Evolutionary conservation across 2,888 invertebrate genomes (phyloP).

Genomic region (Glaucopsyche alexis): DNA sequence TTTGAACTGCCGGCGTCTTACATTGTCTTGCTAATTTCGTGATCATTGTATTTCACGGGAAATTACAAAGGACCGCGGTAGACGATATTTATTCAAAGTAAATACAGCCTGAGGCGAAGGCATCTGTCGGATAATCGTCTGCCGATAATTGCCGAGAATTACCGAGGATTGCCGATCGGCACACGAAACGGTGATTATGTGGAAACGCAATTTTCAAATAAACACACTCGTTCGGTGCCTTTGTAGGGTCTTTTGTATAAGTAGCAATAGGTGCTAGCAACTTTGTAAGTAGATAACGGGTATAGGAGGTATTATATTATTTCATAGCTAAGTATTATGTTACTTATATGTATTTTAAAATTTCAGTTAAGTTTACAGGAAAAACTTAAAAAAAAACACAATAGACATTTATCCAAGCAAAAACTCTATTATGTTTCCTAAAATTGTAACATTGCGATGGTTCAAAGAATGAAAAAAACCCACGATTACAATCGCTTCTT

Average conservation of each 20-base stretch:
- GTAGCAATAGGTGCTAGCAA: not conserved
- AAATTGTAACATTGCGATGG: too few species aligned
- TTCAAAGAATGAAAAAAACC: too few species aligned
- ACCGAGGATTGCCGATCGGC: slow-evolving; percentile 41
- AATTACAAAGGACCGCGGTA: not conserved
- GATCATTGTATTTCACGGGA: not conserved
- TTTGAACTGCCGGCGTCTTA: too few species aligned
- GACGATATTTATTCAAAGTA: slow-evolving; percentile 40
- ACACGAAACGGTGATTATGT: slow-evolving; percentile 39
- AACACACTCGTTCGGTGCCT: slow-evolving; percentile 8
- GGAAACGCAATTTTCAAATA: slow-evolving; percentile 18
- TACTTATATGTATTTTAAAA: too few species aligned
- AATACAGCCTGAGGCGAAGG: slow-evolving; percentile 46
- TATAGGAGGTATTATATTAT: not conserved
- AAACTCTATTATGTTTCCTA: too few species aligned
- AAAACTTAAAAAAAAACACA: too few species aligned
- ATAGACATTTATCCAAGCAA: too few species aligned
- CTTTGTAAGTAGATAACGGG: not conserved
- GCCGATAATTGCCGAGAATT: slow-evolving; percentile 61
- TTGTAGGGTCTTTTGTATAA: not conserved
- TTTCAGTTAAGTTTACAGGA: too few species aligned
- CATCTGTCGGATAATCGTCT: slow-evolving; percentile 38
- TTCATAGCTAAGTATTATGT: too few species aligned
- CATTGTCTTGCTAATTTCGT: not conserved
- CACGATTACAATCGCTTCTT: too few species aligned